These are phyloP conservation scores for Acronicta psi DNA, from an alignment of 2,888 invertebrate genomes.

Conservation along the genomic window DNA sequence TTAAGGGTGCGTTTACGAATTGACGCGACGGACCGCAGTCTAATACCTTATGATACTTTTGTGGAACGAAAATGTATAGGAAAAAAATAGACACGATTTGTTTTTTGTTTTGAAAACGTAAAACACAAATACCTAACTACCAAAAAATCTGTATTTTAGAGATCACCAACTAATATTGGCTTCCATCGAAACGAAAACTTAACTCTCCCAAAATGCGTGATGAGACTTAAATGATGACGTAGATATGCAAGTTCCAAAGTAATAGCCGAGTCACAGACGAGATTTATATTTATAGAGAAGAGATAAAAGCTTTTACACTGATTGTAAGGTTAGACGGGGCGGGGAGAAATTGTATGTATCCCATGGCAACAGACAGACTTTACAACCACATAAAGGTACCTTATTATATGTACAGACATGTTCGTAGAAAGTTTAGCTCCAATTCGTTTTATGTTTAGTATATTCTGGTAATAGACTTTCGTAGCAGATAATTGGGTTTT, in stretches of 20 bases:
- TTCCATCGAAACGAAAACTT: neutral
- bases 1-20: no score
- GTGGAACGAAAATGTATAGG: no score
- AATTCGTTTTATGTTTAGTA: slow-evolving; percentile 10
- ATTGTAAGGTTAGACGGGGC: slow-evolving; percentile 48
- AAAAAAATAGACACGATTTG: no score
- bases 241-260: slow-evolving; percentile 45
- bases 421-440: neutral
- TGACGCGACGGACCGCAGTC: no score
- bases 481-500: slow-evolving; percentile 14
- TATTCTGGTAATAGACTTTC: no score
- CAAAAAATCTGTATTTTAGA: no score
- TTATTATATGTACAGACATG: slow-evolving; percentile 4
- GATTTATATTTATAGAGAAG: slow-evolving; percentile 51
- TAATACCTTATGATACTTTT: no score
- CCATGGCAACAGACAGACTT: slow-evolving; percentile 28
- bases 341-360: slow-evolving; percentile 33
- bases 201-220: slow-evolving; percentile 11
- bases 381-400: slow-evolving; percentile 22
- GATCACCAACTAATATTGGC: no score
- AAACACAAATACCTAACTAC: no score
- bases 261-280: slow-evolving; percentile 30
- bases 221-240: slow-evolving; percentile 16
- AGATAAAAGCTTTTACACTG: slow-evolving; percentile 56
- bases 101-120: no score